Conservation (phyloP, 2,797 vertebrate species). For the Lophotriccus pileatus region DNA sequence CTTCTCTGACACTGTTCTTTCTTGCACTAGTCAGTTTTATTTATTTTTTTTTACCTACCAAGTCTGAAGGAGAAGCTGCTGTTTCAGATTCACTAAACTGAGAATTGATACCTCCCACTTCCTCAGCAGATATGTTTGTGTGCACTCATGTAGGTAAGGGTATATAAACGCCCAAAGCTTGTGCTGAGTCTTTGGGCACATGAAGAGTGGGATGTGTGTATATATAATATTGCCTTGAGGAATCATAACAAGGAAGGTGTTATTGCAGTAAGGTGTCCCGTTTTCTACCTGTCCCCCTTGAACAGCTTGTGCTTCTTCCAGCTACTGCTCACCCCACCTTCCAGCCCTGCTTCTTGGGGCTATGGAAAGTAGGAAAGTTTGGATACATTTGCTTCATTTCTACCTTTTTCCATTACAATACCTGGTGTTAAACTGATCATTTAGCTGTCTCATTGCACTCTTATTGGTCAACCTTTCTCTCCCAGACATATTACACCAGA, state of each 20-base stretch:
- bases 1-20: not conserved
- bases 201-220: not conserved
- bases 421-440: not conserved
- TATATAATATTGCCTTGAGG: not conserved
- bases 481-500: not conserved
- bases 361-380: not conserved
- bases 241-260: not conserved
- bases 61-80: not conserved
- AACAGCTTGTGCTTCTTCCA: not conserved
- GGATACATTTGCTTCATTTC: not conserved
- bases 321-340: not conserved
- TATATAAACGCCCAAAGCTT: not conserved
- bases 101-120: conserved; percentile 32
- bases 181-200: not conserved
- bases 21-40: not conserved
- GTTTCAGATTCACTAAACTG: not conserved
- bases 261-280: not conserved
- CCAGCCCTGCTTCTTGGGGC: not conserved
- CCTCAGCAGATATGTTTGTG: not conserved
- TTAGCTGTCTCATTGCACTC: not conserved
- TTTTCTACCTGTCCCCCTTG: not conserved
- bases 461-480: not conserved
- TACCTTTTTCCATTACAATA: not conserved
- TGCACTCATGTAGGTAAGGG: not conserved
- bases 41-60: not conserved